Conservation (phyloP, 2,113 vertebrate genomes). For the Scatophagus argus region DNA sequence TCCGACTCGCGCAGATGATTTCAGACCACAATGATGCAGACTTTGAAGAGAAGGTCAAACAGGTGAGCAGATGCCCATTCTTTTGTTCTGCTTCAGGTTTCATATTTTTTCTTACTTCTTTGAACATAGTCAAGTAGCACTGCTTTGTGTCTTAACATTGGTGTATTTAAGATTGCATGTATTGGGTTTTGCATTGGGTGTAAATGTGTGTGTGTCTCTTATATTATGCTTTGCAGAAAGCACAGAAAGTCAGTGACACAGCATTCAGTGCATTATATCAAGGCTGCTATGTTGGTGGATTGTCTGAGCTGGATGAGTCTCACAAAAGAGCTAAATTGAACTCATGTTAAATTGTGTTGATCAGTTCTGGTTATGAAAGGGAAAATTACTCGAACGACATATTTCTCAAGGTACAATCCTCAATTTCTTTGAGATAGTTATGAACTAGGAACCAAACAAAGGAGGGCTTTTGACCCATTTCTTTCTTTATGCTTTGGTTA, state of each 20-base stretch:
- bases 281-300: not conserved
- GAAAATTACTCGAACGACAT: not conserved
- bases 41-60: slow-evolving; percentile 99
- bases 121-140: not conserved
- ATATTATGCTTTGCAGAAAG: not conserved
- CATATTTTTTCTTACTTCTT: not conserved
- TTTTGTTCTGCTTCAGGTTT: slow-evolving; percentile 13
- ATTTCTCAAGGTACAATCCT: not conserved
- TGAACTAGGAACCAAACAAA: not conserved
- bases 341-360: not conserved
- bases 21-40: slow-evolving; percentile 98
- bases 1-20: slow-evolving; percentile 99
- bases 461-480: not conserved
- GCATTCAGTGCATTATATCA: not conserved
- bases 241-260: not conserved
- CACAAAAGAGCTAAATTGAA: not conserved
- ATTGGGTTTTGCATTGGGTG: not conserved
- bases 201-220: not conserved
- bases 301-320: too few relatives aligned
- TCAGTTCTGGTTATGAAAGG: not conserved
- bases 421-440: not conserved
- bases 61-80: slow-evolving; percentile 83
- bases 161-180: not conserved
- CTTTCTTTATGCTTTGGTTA: not conserved
- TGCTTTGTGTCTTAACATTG: not conserved